Evolutionary conservation across 1,140 invertebrate species (phyloP), one percentile per base, ranked within the genome.

Genomic region (Gryon sp.): DNA sequence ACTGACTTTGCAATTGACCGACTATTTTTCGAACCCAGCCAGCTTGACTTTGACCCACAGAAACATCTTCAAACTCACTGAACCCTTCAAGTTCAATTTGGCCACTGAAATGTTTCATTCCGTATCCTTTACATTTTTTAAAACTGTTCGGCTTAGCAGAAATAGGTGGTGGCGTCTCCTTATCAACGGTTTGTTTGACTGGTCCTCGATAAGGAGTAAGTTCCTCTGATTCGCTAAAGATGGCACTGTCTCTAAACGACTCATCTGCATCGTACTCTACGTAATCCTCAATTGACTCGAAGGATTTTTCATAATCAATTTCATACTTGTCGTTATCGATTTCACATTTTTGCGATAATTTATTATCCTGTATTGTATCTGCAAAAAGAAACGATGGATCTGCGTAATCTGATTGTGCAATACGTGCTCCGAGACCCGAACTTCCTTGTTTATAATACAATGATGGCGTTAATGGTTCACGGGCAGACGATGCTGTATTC

Each of bases 351-450:
- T 38, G 41, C 26, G 28, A 19, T 45, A 3, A 40, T 46, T 52
- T 69, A 9, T 11, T 9, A 18, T 52, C 48, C 2, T 55, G 9
- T 7, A 52, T 20, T 14, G 28, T 50, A 12, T 69, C 65, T 87
- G 34, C 79, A 43, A 92, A 90, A 0, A 95, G 85, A 0, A 91
- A 90, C 28, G 90, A 91, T 4, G 95, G 95, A 86, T 96, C 94
- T 0, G 93, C 94, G 80, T 96, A 96, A 78, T 97, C 95, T 0
- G 94, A 94, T 80, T 95, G 92, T 4, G 95, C 95, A 82, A 97
- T 95, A 53, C 95, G 92, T 19, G 95, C 95, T 0, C 95, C 95
- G 60, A 96, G 90, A 59, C 92, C 91, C 36, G 94, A 93, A 77
- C 95, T 96, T 16, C 94, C 94, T 86, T 95, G 93, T 80, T 94